Conservation (phyloP, 2,113 vertebrate genomes). For the Muntiacus muntjak region DNA sequence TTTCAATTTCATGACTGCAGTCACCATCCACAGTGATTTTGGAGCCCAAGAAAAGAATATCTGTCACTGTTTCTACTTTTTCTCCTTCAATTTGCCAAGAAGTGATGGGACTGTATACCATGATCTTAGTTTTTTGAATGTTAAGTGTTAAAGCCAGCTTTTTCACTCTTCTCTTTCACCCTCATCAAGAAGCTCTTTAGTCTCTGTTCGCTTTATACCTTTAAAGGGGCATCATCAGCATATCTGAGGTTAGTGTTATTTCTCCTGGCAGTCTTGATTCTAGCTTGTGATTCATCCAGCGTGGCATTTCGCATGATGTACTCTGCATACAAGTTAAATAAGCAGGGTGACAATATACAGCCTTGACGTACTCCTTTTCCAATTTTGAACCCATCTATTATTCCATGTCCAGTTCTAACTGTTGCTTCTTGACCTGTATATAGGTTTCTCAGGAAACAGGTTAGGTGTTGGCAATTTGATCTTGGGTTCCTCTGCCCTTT, state of each 20-base stretch:
- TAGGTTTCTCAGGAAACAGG: not conserved
- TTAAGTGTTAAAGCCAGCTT: not conserved
- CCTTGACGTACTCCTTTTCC: not conserved
- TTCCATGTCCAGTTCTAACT: not conserved
- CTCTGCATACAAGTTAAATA: not conserved
- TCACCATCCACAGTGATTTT: not conserved
- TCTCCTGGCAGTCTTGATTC: not conserved
- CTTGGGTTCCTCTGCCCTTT: not conserved
- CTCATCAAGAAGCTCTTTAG: not conserved
- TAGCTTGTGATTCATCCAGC: not conserved
- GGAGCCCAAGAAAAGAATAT: not conserved
- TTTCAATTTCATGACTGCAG: not conserved
- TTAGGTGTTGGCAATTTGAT: not conserved
- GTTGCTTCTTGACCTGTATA: not conserved
- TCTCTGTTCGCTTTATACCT: not conserved
- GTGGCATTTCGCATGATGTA: not conserved
- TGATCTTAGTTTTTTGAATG: not conserved
- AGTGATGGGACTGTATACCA: not conserved
- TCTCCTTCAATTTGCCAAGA: not conserved
- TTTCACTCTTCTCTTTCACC: not conserved
- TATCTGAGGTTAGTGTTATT: not conserved
- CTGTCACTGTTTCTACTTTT: not conserved
- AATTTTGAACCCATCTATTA: not conserved
- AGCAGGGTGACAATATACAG: not conserved
- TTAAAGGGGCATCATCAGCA: not conserved